Percentiles rank a stretch among this genome's conserved stretches.
phyloP scores from a whole-genome alignment of 2,113 vertebrate genomes.

The Nerophis ophidion region DNA sequence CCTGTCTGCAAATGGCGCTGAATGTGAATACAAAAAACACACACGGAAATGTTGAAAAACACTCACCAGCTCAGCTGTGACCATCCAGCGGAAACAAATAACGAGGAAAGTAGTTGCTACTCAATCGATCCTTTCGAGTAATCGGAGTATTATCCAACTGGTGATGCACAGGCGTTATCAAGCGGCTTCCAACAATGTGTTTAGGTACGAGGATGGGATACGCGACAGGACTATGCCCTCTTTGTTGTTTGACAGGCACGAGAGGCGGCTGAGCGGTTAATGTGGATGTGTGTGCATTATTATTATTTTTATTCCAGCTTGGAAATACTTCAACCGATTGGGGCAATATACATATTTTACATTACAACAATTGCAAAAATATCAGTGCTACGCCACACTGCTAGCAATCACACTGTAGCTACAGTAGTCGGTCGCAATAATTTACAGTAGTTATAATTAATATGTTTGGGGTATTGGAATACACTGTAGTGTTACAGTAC shows the following conservation, averaged over 20 bases:
- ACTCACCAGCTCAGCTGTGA: conserved; percentile 32
- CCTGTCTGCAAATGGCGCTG: conserved; percentile 73
- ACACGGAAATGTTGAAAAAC: background rate
- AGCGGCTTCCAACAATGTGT: conserved; percentile 51
- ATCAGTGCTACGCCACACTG: too few species aligned
- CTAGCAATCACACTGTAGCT: too few species aligned
- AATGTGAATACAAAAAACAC: conserved; percentile 33
- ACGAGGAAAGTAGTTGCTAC: conserved; percentile 4
- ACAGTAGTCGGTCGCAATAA: too few species aligned
- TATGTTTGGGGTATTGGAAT: too few species aligned
- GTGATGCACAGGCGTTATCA: conserved; percentile 36
- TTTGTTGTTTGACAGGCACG: conserved; percentile 24
- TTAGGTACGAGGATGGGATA: conserved; percentile 36
- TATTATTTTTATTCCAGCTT: background rate
- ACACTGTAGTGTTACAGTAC: too few species aligned
- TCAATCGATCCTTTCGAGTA: conserved; percentile 10
- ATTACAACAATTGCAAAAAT: too few species aligned
- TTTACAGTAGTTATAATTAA: too few species aligned
- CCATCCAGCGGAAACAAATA: conserved; percentile 19
- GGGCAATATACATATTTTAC: too few species aligned
- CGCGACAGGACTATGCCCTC: background rate
- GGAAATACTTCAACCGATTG: background rate
- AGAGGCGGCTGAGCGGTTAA: background rate
- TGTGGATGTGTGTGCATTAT: background rate
- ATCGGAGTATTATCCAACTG: conserved; percentile 15